A percentile compares a stretch with the other conserved stretches of the same genome.
phyloP scores from a whole-genome alignment of 2,888 invertebrate species.

The Sepioteuthis lessoniana region DNA sequence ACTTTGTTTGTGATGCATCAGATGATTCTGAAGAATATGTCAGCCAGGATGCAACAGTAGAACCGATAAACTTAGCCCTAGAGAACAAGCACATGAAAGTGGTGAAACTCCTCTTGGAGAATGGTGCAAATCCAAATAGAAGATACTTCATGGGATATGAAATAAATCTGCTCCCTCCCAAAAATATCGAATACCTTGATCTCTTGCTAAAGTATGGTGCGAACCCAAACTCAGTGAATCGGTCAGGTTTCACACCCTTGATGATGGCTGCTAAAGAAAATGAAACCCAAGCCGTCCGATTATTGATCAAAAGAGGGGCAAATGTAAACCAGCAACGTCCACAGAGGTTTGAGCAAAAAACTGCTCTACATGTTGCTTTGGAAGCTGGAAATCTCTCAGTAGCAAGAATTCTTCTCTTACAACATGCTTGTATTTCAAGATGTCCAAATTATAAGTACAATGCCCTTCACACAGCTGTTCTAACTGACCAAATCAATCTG shows the following conservation, averaged over 20 bases:
- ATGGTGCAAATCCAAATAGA: conserved; percentile 92
- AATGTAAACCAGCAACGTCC: conserved; percentile 90
- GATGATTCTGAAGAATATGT: neutral
- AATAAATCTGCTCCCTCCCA: conserved; percentile 87
- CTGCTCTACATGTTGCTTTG: conserved; percentile 91
- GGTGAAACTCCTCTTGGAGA: conserved; percentile 82
- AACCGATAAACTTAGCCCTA: conserved; percentile 90
- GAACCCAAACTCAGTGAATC: conserved; percentile 88
- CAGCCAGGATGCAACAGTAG: conserved; percentile 78
- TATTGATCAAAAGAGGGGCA: conserved; percentile 87
- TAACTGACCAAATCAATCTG: conserved; percentile 76
- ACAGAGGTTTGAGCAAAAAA: conserved; percentile 88
- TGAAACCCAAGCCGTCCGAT: conserved; percentile 63
- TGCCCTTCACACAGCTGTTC: conserved; percentile 88
- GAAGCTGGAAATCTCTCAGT: conserved; percentile 83
- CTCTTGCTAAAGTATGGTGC: conserved; percentile 89
- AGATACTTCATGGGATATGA: conserved; percentile 92
- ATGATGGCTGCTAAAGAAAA: conserved; percentile 87
- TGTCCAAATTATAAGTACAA: conserved; percentile 81
- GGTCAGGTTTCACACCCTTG: conserved; percentile 89
- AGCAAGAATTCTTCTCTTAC: conserved; percentile 86
- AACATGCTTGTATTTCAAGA: conserved; percentile 84
- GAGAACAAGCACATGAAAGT: conserved; percentile 86
- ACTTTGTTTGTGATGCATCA: neutral
- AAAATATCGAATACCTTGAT: conserved; percentile 86